phyloP scores from a whole-genome alignment of 2,888 invertebrate species.

The Polydrusus tereticollis region DNA sequence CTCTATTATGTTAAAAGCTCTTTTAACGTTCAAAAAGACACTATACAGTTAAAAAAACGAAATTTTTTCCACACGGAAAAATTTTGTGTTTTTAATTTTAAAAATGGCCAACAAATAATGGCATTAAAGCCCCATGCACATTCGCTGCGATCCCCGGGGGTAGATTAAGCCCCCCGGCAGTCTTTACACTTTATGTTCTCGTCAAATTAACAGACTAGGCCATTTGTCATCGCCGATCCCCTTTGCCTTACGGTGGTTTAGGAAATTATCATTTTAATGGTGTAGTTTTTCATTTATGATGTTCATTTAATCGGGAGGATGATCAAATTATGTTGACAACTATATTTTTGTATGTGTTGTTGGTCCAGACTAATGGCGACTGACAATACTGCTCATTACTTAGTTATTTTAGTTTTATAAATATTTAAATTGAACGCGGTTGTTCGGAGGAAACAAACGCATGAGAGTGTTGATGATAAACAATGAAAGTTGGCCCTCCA shows the following conservation, averaged over 20 bases:
- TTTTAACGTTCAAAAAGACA: background rate
- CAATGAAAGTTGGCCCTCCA: too few relatives aligned
- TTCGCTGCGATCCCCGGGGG: background rate
- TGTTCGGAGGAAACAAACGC: too few relatives aligned
- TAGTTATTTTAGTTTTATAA: too few relatives aligned
- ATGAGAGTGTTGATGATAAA: too few relatives aligned
- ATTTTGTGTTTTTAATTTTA: conserved; percentile 5
- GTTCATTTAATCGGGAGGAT: background rate
- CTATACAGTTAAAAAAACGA: too few relatives aligned
- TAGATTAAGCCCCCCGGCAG: conserved; percentile 10
- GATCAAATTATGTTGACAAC: too few relatives aligned
- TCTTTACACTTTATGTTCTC: conserved; percentile 14
- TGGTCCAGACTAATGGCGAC: too few relatives aligned
- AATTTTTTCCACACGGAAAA: background rate
- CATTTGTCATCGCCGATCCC: conserved; percentile 24
- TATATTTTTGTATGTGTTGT: too few relatives aligned
- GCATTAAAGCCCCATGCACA: background rate
- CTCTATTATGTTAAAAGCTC: background rate
- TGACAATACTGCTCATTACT: too few relatives aligned
- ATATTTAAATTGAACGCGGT: too few relatives aligned
- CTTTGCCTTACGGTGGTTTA: background rate
- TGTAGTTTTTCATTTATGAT: background rate
- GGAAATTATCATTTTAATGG: conserved; percentile 22
- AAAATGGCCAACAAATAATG: conserved; percentile 4
- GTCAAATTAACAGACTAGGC: conserved; percentile 15